Evolutionary conservation across 2,888 invertebrate species (phyloP), one percentile per base, ranked within the genome.

Genomic region (Aelia acuminata): DNA sequence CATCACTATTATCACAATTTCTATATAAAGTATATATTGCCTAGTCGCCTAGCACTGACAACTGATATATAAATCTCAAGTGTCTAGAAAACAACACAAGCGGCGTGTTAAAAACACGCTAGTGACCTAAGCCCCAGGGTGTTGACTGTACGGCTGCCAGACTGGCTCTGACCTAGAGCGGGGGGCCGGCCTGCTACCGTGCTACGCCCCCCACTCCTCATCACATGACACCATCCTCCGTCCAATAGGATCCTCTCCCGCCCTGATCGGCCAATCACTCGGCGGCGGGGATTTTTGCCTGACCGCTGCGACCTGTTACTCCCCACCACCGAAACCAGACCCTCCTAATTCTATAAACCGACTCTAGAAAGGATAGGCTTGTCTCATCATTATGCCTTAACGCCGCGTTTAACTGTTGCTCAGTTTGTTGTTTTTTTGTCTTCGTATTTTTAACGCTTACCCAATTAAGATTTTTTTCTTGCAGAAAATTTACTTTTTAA

Each of bases 1-100:
- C 94, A 94, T 94, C 85, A 86, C 87, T 89, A 57, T n/a, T 43
- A 53, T 87, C 87, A 87, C 63, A 43, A 89, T n/a, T 50, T 50
- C 8, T 49, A 50, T 15, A 43, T 7, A 43, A 35, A 63, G 84
- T 39, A 80, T 49, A 86, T 49, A 86, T 53, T n/a, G 39, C 18
- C 47, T 48, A 84, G 57, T 85, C 50, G 57, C 49, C 88, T 50
- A 63, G 39, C 57, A 85, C 85, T 53, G 48, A 35, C 50, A 85
- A 53, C 85, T 49, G 53, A 35, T 43, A n/a, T 39, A n/a, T n/a
- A n/a, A n/a, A 43, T 80, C 80, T 80, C 80, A 80, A 80, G 87
- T 87, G 87, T 35, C 35, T 48, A 47, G 47, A 35, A 35, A 53
- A 53, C 53, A 53, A 84, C 84, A 85, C 85, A 18, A 50, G 35